phyloP scores from a whole-genome alignment of 2,888 invertebrate species.

The Drosophila gaucha region DNA sequence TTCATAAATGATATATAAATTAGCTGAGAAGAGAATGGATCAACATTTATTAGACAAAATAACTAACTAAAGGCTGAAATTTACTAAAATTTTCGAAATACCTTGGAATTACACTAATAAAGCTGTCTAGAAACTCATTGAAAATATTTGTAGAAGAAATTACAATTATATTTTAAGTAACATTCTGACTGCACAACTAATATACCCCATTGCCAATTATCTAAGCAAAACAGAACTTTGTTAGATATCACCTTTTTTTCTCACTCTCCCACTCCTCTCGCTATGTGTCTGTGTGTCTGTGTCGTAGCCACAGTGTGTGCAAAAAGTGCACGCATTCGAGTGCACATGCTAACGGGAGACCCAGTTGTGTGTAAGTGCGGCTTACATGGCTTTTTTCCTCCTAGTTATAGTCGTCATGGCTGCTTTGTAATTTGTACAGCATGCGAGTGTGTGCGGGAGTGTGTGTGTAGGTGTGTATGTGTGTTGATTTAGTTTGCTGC shows the following conservation, averaged over 20 bases:
- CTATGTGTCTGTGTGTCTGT: background rate
- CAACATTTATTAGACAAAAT: no score
- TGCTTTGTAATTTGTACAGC: conserved; percentile 73
- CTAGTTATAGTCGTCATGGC: conserved; percentile 75
- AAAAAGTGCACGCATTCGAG: conserved; percentile 71
- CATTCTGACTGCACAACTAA: background rate
- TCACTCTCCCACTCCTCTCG: conserved; percentile 4
- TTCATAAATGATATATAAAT: no score
- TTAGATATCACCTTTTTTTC: conserved; percentile 70
- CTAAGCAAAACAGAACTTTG: conserved; percentile 58
- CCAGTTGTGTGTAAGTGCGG: conserved; percentile 71
- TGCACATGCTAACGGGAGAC: conserved; percentile 50
- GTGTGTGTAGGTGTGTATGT: conserved; percentile 30
- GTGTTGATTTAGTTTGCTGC: conserved; percentile 79
- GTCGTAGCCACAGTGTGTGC: conserved; percentile 41
- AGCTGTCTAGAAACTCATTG: no score
- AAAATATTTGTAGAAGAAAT: no score
- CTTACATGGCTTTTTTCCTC: conserved; percentile 63
- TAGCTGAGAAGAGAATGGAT: no score
- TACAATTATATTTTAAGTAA: no score
- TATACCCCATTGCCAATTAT: conserved; percentile 1
- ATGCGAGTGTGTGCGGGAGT: conserved; percentile 7
- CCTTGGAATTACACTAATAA: no score
- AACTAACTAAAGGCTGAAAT: no score
- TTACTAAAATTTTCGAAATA: no score